Evolutionary conservation across 2,113 vertebrate genomes (phyloP).

Genomic region (Isurus oxyrinchus): DNA sequence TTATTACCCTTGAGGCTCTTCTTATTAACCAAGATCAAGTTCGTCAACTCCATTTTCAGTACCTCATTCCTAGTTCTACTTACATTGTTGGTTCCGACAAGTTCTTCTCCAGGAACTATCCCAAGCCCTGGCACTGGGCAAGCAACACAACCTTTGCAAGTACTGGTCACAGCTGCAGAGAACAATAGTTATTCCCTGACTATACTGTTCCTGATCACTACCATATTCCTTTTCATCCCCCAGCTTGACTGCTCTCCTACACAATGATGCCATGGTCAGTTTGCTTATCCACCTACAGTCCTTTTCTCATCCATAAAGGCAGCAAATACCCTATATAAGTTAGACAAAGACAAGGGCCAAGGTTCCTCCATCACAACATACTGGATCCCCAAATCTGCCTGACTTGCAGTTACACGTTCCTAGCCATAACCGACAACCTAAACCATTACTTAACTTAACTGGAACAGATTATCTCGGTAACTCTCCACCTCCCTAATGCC

Average conservation of each 20-base stretch:
- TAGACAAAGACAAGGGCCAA: neutral
- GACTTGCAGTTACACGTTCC: neutral
- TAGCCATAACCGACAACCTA: neutral
- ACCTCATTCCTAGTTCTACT: neutral
- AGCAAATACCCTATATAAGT: no score
- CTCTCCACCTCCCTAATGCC: no score
- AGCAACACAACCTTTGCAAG: neutral
- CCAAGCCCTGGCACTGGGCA: neutral
- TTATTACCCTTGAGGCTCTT: neutral
- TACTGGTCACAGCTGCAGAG: neutral
- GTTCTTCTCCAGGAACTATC: neutral
- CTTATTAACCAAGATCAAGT: neutral
- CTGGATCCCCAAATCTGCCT: neutral
- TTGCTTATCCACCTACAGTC: neutral
- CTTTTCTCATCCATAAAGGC: neutral
- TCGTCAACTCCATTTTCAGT: neutral
- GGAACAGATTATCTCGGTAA: neutral
- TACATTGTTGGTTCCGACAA: neutral
- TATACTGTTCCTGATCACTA: neutral
- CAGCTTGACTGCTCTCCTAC: neutral
- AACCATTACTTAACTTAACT: neutral
- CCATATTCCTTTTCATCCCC: neutral
- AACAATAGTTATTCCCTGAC: neutral
- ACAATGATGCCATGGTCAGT: neutral
- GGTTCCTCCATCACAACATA: neutral